A percentile compares a stretch with the other conserved stretches of the same genome.
Conservation (phyloP, 1,140 invertebrate species). For the Bathynomus jamesi region DNA sequence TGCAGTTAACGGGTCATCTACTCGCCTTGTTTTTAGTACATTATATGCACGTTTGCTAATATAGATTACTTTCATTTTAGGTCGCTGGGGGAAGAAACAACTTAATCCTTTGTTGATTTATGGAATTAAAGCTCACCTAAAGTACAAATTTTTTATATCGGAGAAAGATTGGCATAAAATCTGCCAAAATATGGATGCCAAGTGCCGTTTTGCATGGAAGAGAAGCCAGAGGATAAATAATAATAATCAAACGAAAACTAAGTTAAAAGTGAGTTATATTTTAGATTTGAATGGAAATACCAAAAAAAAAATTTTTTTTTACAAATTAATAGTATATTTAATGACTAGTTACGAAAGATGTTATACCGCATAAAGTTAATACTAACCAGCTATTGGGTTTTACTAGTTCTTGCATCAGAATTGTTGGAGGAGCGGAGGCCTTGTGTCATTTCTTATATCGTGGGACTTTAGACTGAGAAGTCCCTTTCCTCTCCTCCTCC, state of each 20-base stretch:
- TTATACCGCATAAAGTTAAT: no score
- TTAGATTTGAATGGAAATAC: neutral
- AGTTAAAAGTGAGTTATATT: neutral
- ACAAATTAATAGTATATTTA: neutral
- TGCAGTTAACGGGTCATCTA: no score
- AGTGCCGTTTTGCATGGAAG: constrained; percentile 50
- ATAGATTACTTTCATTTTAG: constrained; percentile 6
- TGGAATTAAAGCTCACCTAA: constrained; percentile 50
- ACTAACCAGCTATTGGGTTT: no score
- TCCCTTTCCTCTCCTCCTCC: no score
- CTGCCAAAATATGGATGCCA: constrained; percentile 52
- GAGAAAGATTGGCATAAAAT: constrained; percentile 51
- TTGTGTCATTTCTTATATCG: no score
- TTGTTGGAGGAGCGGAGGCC: no score
- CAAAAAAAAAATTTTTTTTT: neutral
- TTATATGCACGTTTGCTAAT: no score
- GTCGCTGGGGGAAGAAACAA: constrained; percentile 46
- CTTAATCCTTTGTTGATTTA: constrained; percentile 52
- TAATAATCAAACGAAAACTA: constrained; percentile 20
- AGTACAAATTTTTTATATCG: constrained; percentile 48
- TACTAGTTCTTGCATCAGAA: no score
- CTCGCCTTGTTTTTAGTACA: no score
- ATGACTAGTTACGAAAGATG: no score
- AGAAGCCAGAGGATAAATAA: constrained; percentile 21
- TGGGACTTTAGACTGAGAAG: no score